Evolutionary conservation across 2,797 vertebrate genomes (phyloP), one percentile per base, ranked within the genome.

Genomic region (Petrocephalus sullivani): DNA sequence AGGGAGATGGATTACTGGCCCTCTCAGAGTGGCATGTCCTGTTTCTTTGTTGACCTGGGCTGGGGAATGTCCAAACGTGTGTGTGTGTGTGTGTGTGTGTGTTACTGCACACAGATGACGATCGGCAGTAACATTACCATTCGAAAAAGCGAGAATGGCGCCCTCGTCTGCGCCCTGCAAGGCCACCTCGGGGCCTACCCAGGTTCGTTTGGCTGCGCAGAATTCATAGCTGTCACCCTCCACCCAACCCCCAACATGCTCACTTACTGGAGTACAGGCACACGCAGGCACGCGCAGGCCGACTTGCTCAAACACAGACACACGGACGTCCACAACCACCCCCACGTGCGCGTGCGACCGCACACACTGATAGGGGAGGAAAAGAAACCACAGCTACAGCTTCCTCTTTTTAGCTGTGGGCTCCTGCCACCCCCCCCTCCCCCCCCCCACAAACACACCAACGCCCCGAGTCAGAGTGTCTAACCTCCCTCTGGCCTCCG

Each of bases 1-100:
- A 88, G 83, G 21, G 81, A 93, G 94, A 95, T 91, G 92, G 93
- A 95, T 94, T 46, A 46, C 41, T 4, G 4, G 92, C 92, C 93
- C 92, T 93, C 91, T 90, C 89, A 88, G 91, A 93, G 92, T 89
- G 92, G 94, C 91, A 90, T 93, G 16, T 53, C n/a, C 41, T 0
- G 7, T 10, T 19, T 12, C 49, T 49, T 19, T 10, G 8, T 6
- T 53, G n/a, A 6, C n/a, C 4, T n/a, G 14, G 41, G 14, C 46
- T n/a, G 19, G 8, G 46, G 71, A 2, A 12, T 78, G 33, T 2
- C 37, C 19, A 19, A 41, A 49, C 7, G 0, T 21, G 19, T 3
- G 5, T 8, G 28, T 46, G 28, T 33, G 10, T 49, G 41, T 46
- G 41, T 46, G 41, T 46, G 37, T 41, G 37, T 41, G 37, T 41